These are phyloP conservation scores for Trichechus manatus DNA, from an alignment of 2,113 vertebrate genomes.

Conservation along the genomic window DNA sequence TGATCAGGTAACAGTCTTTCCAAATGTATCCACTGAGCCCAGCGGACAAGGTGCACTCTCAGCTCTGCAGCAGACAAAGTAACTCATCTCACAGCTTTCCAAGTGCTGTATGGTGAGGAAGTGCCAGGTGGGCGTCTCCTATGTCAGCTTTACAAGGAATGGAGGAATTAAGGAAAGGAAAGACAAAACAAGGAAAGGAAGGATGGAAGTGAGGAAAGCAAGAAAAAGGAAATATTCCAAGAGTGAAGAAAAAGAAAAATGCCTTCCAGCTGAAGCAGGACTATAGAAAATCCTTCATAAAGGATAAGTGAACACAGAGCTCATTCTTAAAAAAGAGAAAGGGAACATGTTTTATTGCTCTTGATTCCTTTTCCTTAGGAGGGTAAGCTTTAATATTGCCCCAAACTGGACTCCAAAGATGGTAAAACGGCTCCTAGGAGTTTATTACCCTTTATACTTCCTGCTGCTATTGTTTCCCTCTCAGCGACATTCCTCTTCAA, in stretches of 20 bases:
- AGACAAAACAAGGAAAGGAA: neutral
- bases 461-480: slow-evolving; percentile 55
- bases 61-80: neutral
- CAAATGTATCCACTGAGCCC: neutral
- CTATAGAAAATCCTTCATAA: neutral
- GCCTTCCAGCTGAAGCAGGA: neutral
- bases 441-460: slow-evolving; percentile 39
- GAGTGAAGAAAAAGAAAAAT: neutral
- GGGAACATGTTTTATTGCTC: neutral
- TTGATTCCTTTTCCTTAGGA: neutral
- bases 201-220: neutral
- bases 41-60: rapidly evolving
- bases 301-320: neutral
- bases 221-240: neutral
- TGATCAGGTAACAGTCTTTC: neutral
- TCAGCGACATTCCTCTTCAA: slow-evolving; percentile 61
- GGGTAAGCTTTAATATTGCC: neutral
- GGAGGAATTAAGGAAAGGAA: neutral
- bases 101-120: neutral
- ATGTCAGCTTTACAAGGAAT: neutral
- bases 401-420: neutral
- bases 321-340: neutral
- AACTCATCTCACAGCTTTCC: neutral
- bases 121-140: neutral
- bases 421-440: slow-evolving; percentile 20